Conservation (phyloP, 2,888 invertebrate genomes). For the Anticlea derivata region DNA sequence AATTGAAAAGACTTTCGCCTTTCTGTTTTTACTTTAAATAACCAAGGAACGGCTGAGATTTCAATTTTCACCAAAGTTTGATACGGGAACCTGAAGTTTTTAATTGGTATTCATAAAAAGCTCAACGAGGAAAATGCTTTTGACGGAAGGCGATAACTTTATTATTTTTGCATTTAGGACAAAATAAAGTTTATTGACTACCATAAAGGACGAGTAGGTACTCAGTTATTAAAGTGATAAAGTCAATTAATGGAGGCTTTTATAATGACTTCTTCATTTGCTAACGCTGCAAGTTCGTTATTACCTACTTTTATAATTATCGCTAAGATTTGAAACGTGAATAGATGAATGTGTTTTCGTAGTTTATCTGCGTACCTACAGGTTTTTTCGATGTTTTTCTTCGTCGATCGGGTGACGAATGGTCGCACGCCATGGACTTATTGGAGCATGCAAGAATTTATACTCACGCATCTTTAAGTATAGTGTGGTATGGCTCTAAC, state of each 20-base stretch:
- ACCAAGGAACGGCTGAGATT: conserved; percentile 38
- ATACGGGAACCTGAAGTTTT: conserved; percentile 38
- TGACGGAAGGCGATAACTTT: conserved; percentile 26
- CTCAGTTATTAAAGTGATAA: conserved; percentile 17
- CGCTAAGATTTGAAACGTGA: conserved; percentile 1
- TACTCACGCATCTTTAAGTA: conserved; percentile 16
- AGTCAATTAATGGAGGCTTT: neutral
- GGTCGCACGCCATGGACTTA: conserved; percentile 19
- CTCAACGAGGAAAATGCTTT: conserved; percentile 32
- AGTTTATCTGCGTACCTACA: conserved; percentile 12
- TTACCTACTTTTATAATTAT: neutral
- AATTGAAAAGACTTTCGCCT: conserved; percentile 39
- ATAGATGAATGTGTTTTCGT: conserved; percentile 17
- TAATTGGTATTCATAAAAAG: conserved; percentile 41
- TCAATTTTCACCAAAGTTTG: conserved; percentile 38
- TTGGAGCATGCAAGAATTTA: conserved; percentile 20
- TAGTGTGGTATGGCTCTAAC: conserved; percentile 15
- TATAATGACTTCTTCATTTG: neutral
- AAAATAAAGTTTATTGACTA: conserved; percentile 13
- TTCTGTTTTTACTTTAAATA: conserved; percentile 39
- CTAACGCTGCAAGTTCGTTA: neutral
- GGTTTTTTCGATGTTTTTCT: conserved; percentile 19
- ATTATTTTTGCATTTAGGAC: conserved; percentile 26
- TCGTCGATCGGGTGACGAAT: conserved; percentile 24
- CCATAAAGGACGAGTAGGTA: conserved; percentile 1